Evolutionary conservation across 2,113 vertebrate genomes (phyloP), one percentile per base, ranked within the genome.

Genomic region (Mystacornis crossleyi): DNA sequence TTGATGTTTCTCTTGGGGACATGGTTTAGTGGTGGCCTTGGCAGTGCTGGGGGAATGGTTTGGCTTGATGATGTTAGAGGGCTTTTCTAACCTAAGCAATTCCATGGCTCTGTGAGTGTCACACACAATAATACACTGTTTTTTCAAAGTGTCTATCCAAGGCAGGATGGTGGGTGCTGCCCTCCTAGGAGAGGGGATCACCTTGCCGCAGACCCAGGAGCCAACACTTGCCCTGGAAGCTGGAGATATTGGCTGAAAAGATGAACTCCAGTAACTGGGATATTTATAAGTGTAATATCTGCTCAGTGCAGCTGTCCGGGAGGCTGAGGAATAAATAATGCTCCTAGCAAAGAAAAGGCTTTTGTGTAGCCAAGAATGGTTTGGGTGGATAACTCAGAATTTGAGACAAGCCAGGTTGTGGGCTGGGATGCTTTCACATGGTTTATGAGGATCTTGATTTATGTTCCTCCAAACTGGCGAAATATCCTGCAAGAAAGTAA

Each of bases 281-380:
- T 79, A 62, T 79, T 91, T 82, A 24, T 61, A 72, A 85, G 19
- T 11, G 23, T 29, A 14, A 11, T 8, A 10, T 53, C 26, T 66
- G 89, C 47, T 93, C 43, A 5, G 4, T 24, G 64, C 86, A 94
- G 78, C 91, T 94, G 66, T 45, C 50, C 0, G 0, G 66, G 86
- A 89, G 84, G 57, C 64, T 73, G 81, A 40, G 79, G 66, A 69
- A 82, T 79, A 88, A 93, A 69, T 89, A 89, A 42, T 4, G 7
- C 33, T 61, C 4, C 1, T 38, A 82, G 54, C 87, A 73, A 85
- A 65, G 57, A 77, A 66, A 77, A 85, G 84, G 54, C 45, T 65
- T 61, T 89, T 82, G 25, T 62, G n/a, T 23, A 81, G 91, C 96
- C 91, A 90, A 53, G 81, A 86, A 21, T 0, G 0, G 38, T 45